A percentile compares a stretch with the other conserved stretches of the same genome.
phyloP scores from a whole-genome alignment of 2,113 vertebrate species.

The Chaenocephalus aceratus region DNA sequence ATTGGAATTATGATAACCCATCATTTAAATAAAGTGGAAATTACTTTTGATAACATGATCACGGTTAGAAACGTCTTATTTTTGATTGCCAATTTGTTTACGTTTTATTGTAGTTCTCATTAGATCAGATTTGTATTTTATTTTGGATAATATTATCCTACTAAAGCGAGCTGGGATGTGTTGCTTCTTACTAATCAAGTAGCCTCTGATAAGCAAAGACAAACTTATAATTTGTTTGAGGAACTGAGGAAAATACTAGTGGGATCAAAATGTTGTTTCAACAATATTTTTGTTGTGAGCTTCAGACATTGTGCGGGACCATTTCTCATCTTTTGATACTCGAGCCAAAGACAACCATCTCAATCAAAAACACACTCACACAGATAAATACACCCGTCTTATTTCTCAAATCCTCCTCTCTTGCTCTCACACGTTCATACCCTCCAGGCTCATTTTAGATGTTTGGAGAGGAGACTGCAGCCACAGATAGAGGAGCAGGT shows the following conservation, averaged over 20 bases:
- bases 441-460: conserved; percentile 70
- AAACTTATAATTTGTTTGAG: conserved; percentile 26
- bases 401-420: conserved; percentile 10
- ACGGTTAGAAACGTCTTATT: neutral
- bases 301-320: conserved; percentile 33
- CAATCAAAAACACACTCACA: neutral
- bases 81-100: neutral
- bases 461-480: conserved; percentile 71
- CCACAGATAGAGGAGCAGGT: conserved; percentile 82
- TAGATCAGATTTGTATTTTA: neutral
- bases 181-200: conserved; percentile 13
- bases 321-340: conserved; percentile 58
- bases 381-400: conserved; percentile 2
- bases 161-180: conserved; percentile 5
- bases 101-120: neutral
- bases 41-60: neutral
- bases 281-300: conserved; percentile 26
- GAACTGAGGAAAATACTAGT: conserved; percentile 16
- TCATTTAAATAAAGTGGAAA: neutral
- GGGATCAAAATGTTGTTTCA: conserved; percentile 24
- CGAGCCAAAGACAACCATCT: conserved; percentile 48
- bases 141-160: neutral
- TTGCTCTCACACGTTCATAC: conserved; percentile 39
- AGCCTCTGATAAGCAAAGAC: conserved; percentile 10
- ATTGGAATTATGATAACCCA: neutral